Base-by-base conservation (phyloP, 2,113 vertebrate genomes). In the Corydoras maculifer region DNA sequence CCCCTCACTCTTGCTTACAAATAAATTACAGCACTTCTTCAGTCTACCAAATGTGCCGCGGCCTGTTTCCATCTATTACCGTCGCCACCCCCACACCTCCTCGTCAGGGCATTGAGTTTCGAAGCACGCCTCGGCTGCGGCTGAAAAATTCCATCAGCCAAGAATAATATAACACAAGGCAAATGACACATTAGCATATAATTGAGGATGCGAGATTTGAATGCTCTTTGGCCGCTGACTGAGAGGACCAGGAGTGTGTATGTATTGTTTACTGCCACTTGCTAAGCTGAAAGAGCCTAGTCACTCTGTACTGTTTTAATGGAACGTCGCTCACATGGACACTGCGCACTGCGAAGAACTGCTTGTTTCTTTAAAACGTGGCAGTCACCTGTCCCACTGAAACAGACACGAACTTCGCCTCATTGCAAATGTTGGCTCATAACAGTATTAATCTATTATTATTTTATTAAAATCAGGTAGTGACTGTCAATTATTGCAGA, bases 111-210 rank as follows among this genome's bases (percentile, higher is more conserved):
- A 79, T 84, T 79, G 74, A 74, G 60, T 84, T 82, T 84, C 77
- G 14, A 62, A 68, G 74, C 78, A 80, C 75, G 75, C 73, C 68
- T 73, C 55, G 51, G 68, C 73, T 53, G 68, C 79, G 58, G 67
- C 77, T 77, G 66, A 78, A 79, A 82, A 81, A 77, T 84, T 81
- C 77, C 82, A 77, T 79, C 78, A 75, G 76, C 74, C 74, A 60
- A 58, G 76, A 81, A 79, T 79, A 81, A 78, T 81, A 76, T 77
- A 78, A 72, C 77, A 69, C 74, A 75, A 64, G 71, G 75, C 65
- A 73, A 79, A 79, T 79, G 80, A 81, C 76, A 81, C 77, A 76
- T 84, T 78, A 80, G 77, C 77, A 79, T 84, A 79, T 80, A 69
- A 74, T 78, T 81, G 74, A 69, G 77, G 70, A 70, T 77, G 75